Conservation (phyloP, 2,888 invertebrate genomes). For the Blastobasis adustella region DNA sequence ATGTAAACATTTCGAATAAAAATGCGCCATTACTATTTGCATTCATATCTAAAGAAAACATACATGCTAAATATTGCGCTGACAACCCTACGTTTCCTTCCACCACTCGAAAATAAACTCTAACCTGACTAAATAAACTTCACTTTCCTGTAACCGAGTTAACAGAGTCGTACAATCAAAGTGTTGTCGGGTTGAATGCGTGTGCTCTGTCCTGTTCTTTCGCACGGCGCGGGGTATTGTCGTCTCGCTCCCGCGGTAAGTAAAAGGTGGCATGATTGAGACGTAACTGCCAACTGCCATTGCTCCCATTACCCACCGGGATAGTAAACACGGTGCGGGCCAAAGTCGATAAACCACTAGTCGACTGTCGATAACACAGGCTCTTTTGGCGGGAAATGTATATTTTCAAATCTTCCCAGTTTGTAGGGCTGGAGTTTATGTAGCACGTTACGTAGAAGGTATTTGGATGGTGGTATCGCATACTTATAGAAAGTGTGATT, state of each 20-base stretch:
- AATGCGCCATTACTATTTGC: constrained; percentile 74
- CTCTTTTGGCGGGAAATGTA: background rate
- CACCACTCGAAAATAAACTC: constrained; percentile 19
- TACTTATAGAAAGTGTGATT: no score
- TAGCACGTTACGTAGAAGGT: no score
- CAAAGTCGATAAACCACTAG: constrained; percentile 7
- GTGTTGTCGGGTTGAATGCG: constrained; percentile 55
- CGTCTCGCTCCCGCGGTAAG: constrained; percentile 48
- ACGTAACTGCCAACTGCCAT: constrained; percentile 72
- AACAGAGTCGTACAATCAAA: constrained; percentile 35
- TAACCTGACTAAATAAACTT: constrained; percentile 12
- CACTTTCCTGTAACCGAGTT: constrained; percentile 2
- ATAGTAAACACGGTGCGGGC: constrained; percentile 51
- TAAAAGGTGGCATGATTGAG: constrained; percentile 72
- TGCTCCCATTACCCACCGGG: constrained; percentile 66
- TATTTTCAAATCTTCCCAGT: no score
- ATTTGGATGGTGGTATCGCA: no score
- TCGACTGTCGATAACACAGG: constrained; percentile 19
- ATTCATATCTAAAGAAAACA: constrained; percentile 75
- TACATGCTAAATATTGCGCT: constrained; percentile 68
- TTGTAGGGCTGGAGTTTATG: no score
- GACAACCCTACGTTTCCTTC: constrained; percentile 30
- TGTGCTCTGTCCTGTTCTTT: constrained; percentile 31
- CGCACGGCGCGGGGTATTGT: constrained; percentile 8
- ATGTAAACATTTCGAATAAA: constrained; percentile 72